These are phyloP conservation scores for Phortica variegata DNA, from an alignment of 1,140 invertebrate genomes.

Conservation along the genomic window DNA sequence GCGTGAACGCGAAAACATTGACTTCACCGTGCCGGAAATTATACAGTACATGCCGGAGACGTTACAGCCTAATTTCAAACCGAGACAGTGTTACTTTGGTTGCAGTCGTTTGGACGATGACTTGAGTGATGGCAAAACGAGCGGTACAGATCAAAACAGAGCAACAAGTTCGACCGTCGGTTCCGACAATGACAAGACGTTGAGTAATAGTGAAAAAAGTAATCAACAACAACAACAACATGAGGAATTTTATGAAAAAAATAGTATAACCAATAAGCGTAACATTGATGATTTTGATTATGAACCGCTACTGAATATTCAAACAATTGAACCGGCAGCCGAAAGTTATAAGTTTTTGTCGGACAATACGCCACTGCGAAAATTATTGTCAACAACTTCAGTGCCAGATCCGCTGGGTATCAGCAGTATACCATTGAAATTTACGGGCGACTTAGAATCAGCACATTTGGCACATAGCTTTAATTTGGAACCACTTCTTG, in stretches of 20 bases:
- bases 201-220: background rate
- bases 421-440: constrained; percentile 33
- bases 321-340: background rate
- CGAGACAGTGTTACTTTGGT: constrained; percentile 37
- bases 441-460: constrained; percentile 37
- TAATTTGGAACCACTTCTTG: background rate
- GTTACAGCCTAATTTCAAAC: constrained; percentile 38
- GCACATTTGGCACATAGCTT: background rate
- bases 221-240: background rate
- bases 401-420: constrained; percentile 37
- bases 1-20: constrained; percentile 34
- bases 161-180: no score
- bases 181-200: no score
- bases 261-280: no score
- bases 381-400: constrained; percentile 35
- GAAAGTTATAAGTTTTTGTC: constrained; percentile 29
- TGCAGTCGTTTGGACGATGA: constrained; percentile 15
- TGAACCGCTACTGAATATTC: no score
- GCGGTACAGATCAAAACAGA: background rate
- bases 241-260: no score
- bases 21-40: constrained; percentile 46
- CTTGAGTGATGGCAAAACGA: background rate
- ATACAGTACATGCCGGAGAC: constrained; percentile 53
- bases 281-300: no score
- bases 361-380: constrained; percentile 28